These are phyloP conservation scores for Ceramica pisi DNA, from an alignment of 2,888 invertebrate genomes.

Conservation along the genomic window DNA sequence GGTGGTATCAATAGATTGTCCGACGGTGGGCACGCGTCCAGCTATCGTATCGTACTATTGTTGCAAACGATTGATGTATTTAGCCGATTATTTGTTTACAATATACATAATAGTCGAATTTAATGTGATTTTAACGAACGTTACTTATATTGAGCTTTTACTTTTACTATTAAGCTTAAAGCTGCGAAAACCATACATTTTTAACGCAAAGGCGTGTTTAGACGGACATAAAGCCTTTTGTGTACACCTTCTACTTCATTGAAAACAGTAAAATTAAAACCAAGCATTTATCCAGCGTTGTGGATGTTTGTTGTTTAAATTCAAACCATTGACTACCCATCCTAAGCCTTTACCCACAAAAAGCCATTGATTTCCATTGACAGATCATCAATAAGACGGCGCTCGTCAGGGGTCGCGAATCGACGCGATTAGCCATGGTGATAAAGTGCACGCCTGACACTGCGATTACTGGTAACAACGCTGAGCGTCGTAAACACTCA, in stretches of 20 bases:
- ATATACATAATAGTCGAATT: slow-evolving; percentile 68
- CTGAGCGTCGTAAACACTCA: slow-evolving; percentile 72
- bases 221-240: neutral
- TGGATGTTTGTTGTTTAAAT: slow-evolving; percentile 6
- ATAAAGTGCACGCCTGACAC: slow-evolving; percentile 89
- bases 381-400: slow-evolving; percentile 78
- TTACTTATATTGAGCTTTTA: slow-evolving; percentile 50
- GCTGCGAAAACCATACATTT: slow-evolving; percentile 23
- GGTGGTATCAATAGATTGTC: slow-evolving; percentile 66
- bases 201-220: neutral
- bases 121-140: slow-evolving; percentile 77
- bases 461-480: slow-evolving; percentile 77
- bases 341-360: slow-evolving; percentile 50
- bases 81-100: slow-evolving; percentile 73
- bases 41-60: slow-evolving; percentile 62
- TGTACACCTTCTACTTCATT: neutral
- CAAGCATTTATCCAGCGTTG: neutral
- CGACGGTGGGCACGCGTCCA: slow-evolving; percentile 72
- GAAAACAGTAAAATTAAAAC: neutral
- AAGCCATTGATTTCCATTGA: slow-evolving; percentile 71
- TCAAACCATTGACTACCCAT: slow-evolving; percentile 35
- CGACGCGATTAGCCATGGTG: slow-evolving; percentile 80
- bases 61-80: slow-evolving; percentile 69
- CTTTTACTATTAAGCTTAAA: too few relatives aligned
- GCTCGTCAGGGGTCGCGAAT: slow-evolving; percentile 66